A percentile compares a stretch with the other conserved stretches of the same genome.
These are phyloP conservation scores for Andrena cerasifolii DNA, from an alignment of 1,140 invertebrate species.

Conservation along the genomic window DNA sequence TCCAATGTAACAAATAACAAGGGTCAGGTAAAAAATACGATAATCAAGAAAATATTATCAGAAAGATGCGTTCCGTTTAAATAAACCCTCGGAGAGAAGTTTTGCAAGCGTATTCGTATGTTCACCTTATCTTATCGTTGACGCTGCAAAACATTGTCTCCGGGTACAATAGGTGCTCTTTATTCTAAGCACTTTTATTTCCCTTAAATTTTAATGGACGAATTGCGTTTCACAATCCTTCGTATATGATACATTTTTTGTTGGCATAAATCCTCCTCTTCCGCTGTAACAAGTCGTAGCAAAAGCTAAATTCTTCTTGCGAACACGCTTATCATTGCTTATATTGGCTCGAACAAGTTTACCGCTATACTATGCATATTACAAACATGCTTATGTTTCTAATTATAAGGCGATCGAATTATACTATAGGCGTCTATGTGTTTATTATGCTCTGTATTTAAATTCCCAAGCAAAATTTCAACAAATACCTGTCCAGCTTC, in stretches of 20 bases:
- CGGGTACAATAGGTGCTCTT: slow-evolving; percentile 17
- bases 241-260: slow-evolving; percentile 41
- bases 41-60: slow-evolving; percentile 53
- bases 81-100: slow-evolving; percentile 39
- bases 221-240: slow-evolving; percentile 50
- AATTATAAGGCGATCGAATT: slow-evolving; percentile 62
- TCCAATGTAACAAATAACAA: slow-evolving; percentile 64
- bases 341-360: slow-evolving; percentile 47
- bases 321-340: slow-evolving; percentile 37
- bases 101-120: slow-evolving; percentile 14
- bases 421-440: slow-evolving; percentile 51
- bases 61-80: slow-evolving; percentile 49
- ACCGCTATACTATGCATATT: slow-evolving; percentile 51
- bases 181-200: slow-evolving; percentile 1
- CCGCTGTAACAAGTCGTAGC: slow-evolving; percentile 58
- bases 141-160: slow-evolving; percentile 32
- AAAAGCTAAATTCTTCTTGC: slow-evolving; percentile 54
- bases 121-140: not conserved
- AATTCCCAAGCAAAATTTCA: slow-evolving; percentile 36
- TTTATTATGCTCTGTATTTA: slow-evolving; percentile 33
- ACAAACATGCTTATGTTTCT: slow-evolving; percentile 63
- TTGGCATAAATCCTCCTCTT: slow-evolving; percentile 35
- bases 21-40: slow-evolving; percentile 63
- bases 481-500: slow-evolving; percentile 26
- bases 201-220: slow-evolving; percentile 61